phyloP scores from a whole-genome alignment of 2,113 vertebrate species.

The Myrmecophaga tridactyla region DNA sequence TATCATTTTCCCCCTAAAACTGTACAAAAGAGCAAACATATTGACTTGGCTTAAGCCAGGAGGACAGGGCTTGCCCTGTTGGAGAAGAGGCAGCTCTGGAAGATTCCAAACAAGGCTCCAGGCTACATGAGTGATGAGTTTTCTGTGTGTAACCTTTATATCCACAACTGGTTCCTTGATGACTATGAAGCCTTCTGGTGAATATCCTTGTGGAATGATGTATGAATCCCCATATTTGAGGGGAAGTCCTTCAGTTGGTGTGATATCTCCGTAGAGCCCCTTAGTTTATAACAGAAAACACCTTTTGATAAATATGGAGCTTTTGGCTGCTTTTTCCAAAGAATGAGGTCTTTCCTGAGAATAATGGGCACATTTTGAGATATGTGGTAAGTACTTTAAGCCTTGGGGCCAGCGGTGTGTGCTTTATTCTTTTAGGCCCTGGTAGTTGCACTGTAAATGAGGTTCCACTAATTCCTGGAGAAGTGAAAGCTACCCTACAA shows the following conservation, averaged over 20 bases:
- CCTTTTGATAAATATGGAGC: not conserved
- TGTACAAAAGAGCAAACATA: conserved; percentile 65
- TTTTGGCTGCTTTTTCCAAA: not conserved
- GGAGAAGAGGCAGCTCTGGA: not conserved
- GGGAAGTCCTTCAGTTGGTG: not conserved
- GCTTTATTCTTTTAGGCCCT: not conserved
- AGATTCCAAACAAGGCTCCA: not conserved
- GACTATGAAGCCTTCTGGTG: not conserved
- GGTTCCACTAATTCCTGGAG: not conserved
- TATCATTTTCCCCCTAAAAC: conserved; percentile 47
- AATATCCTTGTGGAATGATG: too few relatives aligned
- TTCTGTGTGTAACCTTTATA: not conserved
- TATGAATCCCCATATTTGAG: not conserved
- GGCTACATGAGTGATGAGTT: not conserved
- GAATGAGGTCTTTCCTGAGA: not conserved
- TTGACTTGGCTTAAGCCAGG: not conserved
- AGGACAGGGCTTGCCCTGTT: not conserved
- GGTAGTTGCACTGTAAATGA: not conserved
- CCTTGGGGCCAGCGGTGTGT: not conserved
- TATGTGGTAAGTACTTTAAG: not conserved
- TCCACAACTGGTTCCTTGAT: not conserved
- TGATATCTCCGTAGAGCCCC: not conserved
- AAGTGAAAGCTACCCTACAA: not conserved
- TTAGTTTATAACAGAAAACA: not conserved
- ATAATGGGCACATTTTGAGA: not conserved